Evolutionary conservation across 2,797 vertebrate species (phyloP), one percentile per base, ranked within the genome.

Genomic region (Cyprinella venusta): DNA sequence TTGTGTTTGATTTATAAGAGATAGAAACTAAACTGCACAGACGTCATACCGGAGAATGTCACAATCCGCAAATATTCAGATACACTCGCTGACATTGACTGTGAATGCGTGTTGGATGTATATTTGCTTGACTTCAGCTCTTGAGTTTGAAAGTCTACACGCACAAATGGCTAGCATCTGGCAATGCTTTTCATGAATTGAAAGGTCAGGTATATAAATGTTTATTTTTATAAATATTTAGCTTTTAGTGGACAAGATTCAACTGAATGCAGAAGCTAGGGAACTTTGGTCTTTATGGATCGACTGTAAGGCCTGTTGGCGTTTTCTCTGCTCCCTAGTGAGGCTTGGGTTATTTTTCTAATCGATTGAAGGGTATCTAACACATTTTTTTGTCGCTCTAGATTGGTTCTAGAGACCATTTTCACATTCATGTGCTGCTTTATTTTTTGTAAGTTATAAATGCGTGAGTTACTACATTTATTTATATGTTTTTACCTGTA

Each of bases 401-500:
- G 63, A 68, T 75, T 83, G 84, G 78, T 95, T 93, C 92, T 93
- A 52, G 59, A 69, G 63, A 33, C 63, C 89, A 95, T 94, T 95
- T 93, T 94, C 42, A 94, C 92, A 90, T 79, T 90, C 45, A 88
- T 90, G 92, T 95, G 92, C 89, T 94, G 95, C 94, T 96, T 94
- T 89, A 68, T 85, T 90, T 84, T 90, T 91, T 88, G 93, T 95
- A 94, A 95, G 95, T 95, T 93, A 94, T 83, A 93, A 92, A 86
- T 96, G 92, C 91, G 92, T 96, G 93, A 93, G 94, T 94, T 94
- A 95, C 94, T 93, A 92, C 75, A 92, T 93, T 63, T 94, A 94
- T 93, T 93, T 91, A 82, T 93, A 81, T 70, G 83, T 79, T 71
- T 90, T 81, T 80, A 80, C 74, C 89, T 95, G 95, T 95, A 95